Conservation (phyloP, 2,113 vertebrate genomes). For the Pollachius pollachius region DNA sequence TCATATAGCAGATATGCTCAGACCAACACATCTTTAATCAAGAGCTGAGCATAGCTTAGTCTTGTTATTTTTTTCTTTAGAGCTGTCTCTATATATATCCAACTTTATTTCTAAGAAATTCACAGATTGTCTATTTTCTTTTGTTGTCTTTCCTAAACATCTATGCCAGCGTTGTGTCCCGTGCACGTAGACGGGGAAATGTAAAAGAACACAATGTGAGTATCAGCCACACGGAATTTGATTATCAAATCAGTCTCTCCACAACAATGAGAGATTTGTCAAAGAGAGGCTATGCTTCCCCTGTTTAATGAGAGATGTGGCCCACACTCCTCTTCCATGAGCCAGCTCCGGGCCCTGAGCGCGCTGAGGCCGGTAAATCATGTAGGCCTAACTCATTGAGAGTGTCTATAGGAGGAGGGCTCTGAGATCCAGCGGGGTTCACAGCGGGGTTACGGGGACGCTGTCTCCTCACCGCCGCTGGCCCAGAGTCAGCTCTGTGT, state of each 20-base stretch:
- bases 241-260: constrained; percentile 42
- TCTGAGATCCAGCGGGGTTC: constrained; percentile 72
- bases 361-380: constrained; percentile 72
- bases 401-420: constrained; percentile 63
- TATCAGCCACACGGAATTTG: constrained; percentile 33
- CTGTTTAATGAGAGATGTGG: constrained; percentile 22
- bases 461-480: constrained; percentile 47
- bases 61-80: too few species aligned
- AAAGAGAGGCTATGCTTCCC: constrained; percentile 28
- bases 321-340: constrained; percentile 29
- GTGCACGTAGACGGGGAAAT: constrained; percentile 19
- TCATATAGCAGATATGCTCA: too few species aligned
- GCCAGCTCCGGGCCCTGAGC: constrained; percentile 21
- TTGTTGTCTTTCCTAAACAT: background rate
- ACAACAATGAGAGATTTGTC: constrained; percentile 33
- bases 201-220: constrained; percentile 2
- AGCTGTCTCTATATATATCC: too few species aligned
- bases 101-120: too few species aligned
- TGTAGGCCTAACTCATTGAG: constrained; percentile 52
- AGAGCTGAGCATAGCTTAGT: too few species aligned
- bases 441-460: constrained; percentile 71
- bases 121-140: too few species aligned
- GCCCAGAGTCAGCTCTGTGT: constrained; percentile 66
- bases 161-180: background rate
- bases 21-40: too few species aligned